phyloP scores from a whole-genome alignment of 2,888 invertebrate species.

The Hypolimnas misippus region DNA sequence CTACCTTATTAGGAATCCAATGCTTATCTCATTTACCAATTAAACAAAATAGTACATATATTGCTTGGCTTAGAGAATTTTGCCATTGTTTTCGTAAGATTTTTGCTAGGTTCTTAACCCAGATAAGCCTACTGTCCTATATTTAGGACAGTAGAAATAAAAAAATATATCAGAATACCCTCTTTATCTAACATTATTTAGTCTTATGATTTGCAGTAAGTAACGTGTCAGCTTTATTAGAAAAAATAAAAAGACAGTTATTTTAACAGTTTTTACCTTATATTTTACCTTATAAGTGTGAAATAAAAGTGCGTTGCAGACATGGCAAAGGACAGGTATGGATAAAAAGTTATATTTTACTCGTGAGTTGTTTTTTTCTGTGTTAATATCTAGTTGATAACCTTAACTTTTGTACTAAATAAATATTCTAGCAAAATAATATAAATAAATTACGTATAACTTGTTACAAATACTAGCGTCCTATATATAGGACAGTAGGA shows the following conservation, averaged over 20 bases:
- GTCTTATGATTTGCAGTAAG: slow-evolving; percentile 14
- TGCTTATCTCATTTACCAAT: no score
- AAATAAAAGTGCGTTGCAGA: slow-evolving; percentile 45
- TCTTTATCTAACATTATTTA: slow-evolving; percentile 15
- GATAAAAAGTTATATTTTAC: slow-evolving; percentile 35
- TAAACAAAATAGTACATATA: no score
- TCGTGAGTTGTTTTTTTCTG: slow-evolving; percentile 43
- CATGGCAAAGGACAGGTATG: slow-evolving; percentile 42
- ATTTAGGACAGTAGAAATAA: slow-evolving; percentile 4
- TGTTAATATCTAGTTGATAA: slow-evolving; percentile 43
- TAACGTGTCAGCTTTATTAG: slow-evolving; percentile 46
- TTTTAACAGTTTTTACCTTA: slow-evolving; percentile 42
- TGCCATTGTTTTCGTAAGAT: no score
- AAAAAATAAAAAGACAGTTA: slow-evolving; percentile 41
- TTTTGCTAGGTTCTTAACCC: no score
- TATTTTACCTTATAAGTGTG: slow-evolving; percentile 42
- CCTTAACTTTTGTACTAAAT: slow-evolving; percentile 43
- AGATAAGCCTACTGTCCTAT: not conserved
- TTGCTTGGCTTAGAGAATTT: no score
- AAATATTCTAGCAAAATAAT: slow-evolving; percentile 44
- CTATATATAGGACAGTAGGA: slow-evolving; percentile 40
- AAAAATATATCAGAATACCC: slow-evolving; percentile 12
- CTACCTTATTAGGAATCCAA: not conserved
- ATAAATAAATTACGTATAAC: slow-evolving; percentile 43
- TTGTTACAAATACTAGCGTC: slow-evolving; percentile 39